These are phyloP conservation scores for Lycodopsis pacificus DNA, from an alignment of 2,797 vertebrate genomes.

Conservation along the genomic window DNA sequence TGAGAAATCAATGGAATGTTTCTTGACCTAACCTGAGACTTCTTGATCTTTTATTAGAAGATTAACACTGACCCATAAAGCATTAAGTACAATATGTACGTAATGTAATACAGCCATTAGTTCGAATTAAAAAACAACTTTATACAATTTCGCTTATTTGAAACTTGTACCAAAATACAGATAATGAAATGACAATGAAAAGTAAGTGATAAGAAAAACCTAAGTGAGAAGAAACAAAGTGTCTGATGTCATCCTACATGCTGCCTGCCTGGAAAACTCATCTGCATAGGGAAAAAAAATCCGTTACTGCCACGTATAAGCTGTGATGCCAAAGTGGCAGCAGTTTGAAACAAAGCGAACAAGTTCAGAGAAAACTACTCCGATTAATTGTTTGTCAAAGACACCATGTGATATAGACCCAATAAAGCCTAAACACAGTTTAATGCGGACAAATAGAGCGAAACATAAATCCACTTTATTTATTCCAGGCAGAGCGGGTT, in stretches of 20 bases:
- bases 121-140: background rate
- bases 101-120: background rate
- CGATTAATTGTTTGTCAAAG: background rate
- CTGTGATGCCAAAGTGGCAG: constrained; percentile 68
- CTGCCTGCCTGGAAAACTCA: constrained; percentile 18
- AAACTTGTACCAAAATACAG: background rate
- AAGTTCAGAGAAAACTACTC: constrained; percentile 41
- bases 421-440: background rate
- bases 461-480: constrained; percentile 2
- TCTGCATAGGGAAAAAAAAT: constrained; percentile 29
- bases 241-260: constrained; percentile 10
- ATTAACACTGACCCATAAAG: too few species aligned
- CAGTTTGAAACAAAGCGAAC: constrained; percentile 55
- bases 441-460: background rate
- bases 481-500: background rate
- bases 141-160: background rate
- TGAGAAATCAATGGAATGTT: background rate
- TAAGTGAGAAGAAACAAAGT: background rate
- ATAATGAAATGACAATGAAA: background rate
- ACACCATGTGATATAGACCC: background rate
- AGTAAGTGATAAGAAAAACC: background rate
- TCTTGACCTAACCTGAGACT: background rate
- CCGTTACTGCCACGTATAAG: constrained; percentile 81
- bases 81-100: background rate
- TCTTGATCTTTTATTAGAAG: background rate